These are phyloP conservation scores for Elaeidobius kamerunicus DNA, from an alignment of 2,888 invertebrate genomes.

Conservation along the genomic window DNA sequence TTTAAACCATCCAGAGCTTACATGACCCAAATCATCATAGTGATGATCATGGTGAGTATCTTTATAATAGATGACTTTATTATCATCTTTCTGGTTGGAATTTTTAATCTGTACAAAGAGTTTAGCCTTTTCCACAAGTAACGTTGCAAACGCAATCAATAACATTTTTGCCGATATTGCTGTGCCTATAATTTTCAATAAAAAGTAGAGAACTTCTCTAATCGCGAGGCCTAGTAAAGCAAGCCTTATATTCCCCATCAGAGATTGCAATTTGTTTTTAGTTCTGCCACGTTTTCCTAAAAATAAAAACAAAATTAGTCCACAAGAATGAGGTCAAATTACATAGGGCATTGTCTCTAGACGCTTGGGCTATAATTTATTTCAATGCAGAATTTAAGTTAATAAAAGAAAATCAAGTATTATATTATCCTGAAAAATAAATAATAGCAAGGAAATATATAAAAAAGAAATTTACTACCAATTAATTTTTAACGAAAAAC, in stretches of 20 bases:
- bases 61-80: slow-evolving; percentile 17
- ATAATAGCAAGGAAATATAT: too few species aligned
- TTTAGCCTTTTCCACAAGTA: slow-evolving; percentile 21
- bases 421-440: too few species aligned
- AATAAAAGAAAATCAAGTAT: too few species aligned
- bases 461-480: too few species aligned
- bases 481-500: too few species aligned
- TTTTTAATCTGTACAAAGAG: slow-evolving; percentile 21
- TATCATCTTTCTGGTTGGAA: slow-evolving; percentile 5
- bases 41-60: slow-evolving; percentile 28
- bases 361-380: too few species aligned
- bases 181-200: slow-evolving; percentile 17
- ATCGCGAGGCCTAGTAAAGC: slow-evolving; percentile 5
- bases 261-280: neutral
- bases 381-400: too few species aligned
- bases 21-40: slow-evolving; percentile 20
- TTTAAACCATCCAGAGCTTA: slow-evolving; percentile 8
- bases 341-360: too few species aligned
- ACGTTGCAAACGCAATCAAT: slow-evolving; percentile 14
- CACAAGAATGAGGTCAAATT: too few species aligned
- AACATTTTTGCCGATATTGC: slow-evolving; percentile 17
- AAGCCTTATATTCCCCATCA: slow-evolving; percentile 4
- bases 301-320: too few species aligned
- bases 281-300: slow-evolving; percentile 3
- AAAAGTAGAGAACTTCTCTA: slow-evolving; percentile 4